phyloP scores from a whole-genome alignment of 2,888 invertebrate genomes.

The Magallana nippona region DNA sequence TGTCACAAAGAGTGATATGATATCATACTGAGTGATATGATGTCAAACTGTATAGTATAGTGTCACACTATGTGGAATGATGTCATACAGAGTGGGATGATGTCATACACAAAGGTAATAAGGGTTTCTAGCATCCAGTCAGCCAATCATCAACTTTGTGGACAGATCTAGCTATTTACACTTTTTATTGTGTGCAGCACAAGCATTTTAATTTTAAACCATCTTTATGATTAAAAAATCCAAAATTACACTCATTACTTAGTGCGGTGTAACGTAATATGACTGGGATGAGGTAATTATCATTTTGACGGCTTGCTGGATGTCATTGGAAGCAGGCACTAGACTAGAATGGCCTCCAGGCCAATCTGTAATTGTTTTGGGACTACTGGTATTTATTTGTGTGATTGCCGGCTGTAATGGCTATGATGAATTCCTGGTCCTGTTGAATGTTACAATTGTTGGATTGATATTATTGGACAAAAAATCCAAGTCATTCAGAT shows the following conservation, averaged over 20 bases:
- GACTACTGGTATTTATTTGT: not conserved
- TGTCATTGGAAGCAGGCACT: not conserved
- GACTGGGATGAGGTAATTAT: not conserved
- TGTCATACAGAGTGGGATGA: too few species aligned
- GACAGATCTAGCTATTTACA: too few species aligned
- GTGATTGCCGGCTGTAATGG: not conserved
- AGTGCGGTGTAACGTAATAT: not conserved
- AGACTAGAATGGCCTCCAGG: not conserved
- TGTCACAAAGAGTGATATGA: too few species aligned
- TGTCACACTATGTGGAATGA: too few species aligned
- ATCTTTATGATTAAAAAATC: too few species aligned
- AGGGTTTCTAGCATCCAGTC: too few species aligned
- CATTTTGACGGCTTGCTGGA: not conserved
- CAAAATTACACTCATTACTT: not conserved
- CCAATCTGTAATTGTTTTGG: constrained; percentile 4
- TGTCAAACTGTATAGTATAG: too few species aligned
- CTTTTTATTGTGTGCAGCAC: too few species aligned
- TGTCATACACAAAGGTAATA: too few species aligned
- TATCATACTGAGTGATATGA: too few species aligned
- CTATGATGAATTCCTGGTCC: not conserved
- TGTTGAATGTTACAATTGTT: not conserved
- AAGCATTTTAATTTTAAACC: too few species aligned
- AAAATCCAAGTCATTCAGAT: constrained; percentile 25
- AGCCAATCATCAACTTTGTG: too few species aligned
- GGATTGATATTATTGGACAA: constrained; percentile 2